phyloP scores from a whole-genome alignment of 2,797 vertebrate species.

The Delichon dasypus region DNA sequence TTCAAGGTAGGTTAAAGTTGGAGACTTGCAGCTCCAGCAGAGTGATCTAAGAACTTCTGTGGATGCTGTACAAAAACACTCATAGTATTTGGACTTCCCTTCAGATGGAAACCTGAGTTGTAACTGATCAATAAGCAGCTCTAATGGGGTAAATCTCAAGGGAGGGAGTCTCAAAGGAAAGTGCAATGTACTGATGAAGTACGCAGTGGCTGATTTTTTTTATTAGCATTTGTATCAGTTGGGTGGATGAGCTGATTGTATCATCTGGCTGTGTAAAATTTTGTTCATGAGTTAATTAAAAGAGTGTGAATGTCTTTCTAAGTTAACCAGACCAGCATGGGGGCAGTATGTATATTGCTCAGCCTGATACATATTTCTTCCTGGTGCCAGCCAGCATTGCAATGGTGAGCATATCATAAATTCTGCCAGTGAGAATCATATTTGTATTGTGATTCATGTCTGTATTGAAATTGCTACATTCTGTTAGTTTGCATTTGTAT shows the following conservation, averaged over 20 bases:
- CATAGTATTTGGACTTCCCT: background rate
- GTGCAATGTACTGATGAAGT: too few relatives aligned
- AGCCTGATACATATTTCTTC: background rate
- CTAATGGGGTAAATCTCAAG: background rate
- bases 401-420: background rate
- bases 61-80: background rate
- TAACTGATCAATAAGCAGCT: background rate
- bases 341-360: background rate
- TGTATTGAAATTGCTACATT: background rate
- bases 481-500: background rate
- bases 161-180: background rate
- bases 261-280: background rate
- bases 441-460: background rate
- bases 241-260: background rate
- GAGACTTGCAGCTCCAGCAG: background rate
- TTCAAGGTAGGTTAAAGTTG: background rate
- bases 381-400: background rate
- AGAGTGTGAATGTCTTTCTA: background rate
- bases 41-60: background rate
- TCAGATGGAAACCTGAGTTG: background rate
- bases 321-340: background rate
- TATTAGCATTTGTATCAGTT: background rate
- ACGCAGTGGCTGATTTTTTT: background rate
- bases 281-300: background rate
- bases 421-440: background rate